Evolutionary conservation across 2,113 vertebrate species (phyloP), one percentile per base, ranked within the genome.

Genomic region (Leptobrachium ailaonicum): DNA sequence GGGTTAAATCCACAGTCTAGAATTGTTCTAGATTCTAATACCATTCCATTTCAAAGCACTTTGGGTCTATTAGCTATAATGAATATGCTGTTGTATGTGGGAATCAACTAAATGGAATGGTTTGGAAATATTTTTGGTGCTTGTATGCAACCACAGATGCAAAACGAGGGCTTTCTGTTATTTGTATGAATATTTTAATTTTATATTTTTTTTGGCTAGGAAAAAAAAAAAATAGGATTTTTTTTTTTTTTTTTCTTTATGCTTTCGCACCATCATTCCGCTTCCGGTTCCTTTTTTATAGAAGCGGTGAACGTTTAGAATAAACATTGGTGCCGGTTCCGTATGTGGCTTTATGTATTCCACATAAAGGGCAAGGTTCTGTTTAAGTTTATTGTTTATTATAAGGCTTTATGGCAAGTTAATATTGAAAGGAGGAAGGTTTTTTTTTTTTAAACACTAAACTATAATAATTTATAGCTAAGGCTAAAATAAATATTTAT

Each of bases 1-100:
- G 88, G 87, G 90, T 92, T 89, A 85, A 87, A 87, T 89, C 93
- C 93, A 94, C 91, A 90, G 91, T 88, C 89, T 78, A 79, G 80
- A 83, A 60, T 83, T 82, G 85, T 74, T 73, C 85, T 66, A 79
- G 86, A 77, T 92, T 94, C 91, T 91, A 87, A 92, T 92, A 92
- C 92, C 94, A 94, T 97, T 97, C 95, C 95, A 93, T 93, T 89
- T 93, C 92, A 92, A 92, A 95, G 95, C 96, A 98, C 97, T 97
- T 99, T 97, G 90, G 88, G 93, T 94, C 92, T 90, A 90, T 90
- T 86, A 89, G 91, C 88, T 86, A 82, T 89, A 88, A 86, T 88
- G 85, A 82, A 84, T 86, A 79, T 83, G 79, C 87, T 88, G 85
- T 90, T 89, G 80, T 73, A 83, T 81, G 81, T 79, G 82, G 84